Percentiles rank a stretch among this genome's conserved stretches.
These are phyloP conservation scores for Pangasius macronema DNA, from an alignment of 2,797 vertebrate genomes.

Conservation along the genomic window DNA sequence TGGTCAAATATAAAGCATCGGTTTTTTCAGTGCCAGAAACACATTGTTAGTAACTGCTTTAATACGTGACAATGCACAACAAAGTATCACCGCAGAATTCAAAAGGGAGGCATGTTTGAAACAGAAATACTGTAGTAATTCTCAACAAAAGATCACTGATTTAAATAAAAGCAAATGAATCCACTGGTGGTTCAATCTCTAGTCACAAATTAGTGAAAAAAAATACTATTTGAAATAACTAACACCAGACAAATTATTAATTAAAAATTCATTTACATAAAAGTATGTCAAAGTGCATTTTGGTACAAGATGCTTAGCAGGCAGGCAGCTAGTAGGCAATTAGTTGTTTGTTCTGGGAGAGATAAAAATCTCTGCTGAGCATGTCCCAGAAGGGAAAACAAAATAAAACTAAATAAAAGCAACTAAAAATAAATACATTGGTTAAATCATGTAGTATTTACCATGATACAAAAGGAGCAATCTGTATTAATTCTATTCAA, in stretches of 20 bases:
- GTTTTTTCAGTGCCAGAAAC: constrained; percentile 33
- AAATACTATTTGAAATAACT: not conserved
- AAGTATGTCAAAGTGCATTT: not conserved
- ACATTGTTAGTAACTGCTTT: constrained; percentile 11
- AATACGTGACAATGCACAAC: not conserved
- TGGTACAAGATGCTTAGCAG: not conserved
- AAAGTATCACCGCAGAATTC: constrained; percentile 17
- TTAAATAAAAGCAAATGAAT: not conserved
- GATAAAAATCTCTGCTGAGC: not conserved
- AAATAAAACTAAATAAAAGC: not conserved
- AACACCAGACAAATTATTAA: not conserved
- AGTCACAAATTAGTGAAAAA: not conserved
- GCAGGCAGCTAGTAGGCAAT: not conserved
- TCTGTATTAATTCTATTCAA: not conserved
- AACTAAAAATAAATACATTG: not conserved
- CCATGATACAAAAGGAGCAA: not conserved
- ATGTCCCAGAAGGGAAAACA: not conserved
- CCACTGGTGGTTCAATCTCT: not conserved
- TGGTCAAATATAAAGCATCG: constrained; percentile 37
- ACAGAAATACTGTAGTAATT: not conserved
- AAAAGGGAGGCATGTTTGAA: not conserved
- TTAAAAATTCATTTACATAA: not conserved
- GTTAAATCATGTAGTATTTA: not conserved
- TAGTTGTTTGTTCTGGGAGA: not conserved
- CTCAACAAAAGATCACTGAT: not conserved